phyloP scores from a whole-genome alignment of 2,888 invertebrate genomes.

The Heliconius ethilla region DNA sequence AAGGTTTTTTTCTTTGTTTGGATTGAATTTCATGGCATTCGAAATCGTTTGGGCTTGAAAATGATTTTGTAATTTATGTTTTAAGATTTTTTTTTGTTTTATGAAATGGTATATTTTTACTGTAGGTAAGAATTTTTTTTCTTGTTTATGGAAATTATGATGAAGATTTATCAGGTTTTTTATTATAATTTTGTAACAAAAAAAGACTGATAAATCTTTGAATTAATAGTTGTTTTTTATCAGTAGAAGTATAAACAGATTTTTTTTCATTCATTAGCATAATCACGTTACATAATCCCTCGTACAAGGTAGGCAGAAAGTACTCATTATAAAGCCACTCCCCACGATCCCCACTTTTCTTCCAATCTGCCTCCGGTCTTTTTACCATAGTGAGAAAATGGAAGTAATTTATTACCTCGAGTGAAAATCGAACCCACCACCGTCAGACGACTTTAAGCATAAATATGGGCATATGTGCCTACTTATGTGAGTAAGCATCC shows the following conservation, averaged over 20 bases:
- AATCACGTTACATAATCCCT: too few relatives aligned
- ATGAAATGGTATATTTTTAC: background rate
- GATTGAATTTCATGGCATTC: background rate
- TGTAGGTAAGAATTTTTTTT: background rate
- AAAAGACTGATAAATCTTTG: background rate
- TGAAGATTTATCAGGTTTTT: background rate
- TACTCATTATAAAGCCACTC: too few relatives aligned
- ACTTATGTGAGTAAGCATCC: background rate
- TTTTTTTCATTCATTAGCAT: too few relatives aligned
- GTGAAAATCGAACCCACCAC: background rate
- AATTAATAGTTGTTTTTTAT: too few relatives aligned
- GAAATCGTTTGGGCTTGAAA: constrained; percentile 1
- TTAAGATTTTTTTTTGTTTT: background rate
- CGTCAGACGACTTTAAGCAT: background rate
- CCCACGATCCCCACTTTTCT: too few relatives aligned
- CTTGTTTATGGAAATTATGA: background rate
- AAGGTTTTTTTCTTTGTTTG: background rate
- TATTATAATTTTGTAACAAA: background rate
- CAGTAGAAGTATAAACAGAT: too few relatives aligned
- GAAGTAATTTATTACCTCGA: too few relatives aligned
- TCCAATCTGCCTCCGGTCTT: too few relatives aligned
- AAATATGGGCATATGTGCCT: too few relatives aligned
- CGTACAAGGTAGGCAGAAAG: too few relatives aligned
- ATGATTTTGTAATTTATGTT: background rate
- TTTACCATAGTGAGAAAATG: too few relatives aligned